phyloP scores from a whole-genome alignment of 2,888 invertebrate species.

The Ochropacha duplaris region DNA sequence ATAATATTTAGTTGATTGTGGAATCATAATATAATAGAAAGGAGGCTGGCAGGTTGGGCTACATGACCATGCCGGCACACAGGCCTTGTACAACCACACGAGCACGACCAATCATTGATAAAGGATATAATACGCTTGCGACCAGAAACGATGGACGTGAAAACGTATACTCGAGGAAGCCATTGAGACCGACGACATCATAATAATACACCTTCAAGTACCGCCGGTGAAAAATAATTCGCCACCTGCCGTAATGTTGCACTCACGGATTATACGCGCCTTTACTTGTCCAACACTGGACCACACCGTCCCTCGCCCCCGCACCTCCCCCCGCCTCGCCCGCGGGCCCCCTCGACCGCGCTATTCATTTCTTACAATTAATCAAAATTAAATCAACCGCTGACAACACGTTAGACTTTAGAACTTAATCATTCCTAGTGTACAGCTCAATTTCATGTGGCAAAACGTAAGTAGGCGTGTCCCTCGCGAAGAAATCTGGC shows the following conservation, averaged over 20 bases:
- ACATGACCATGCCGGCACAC: conserved; percentile 9
- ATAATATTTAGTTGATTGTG: neutral
- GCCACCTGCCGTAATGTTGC: conserved; percentile 20
- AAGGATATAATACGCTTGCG: conserved; percentile 51
- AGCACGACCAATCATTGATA: conserved; percentile 52
- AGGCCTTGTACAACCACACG: too few species aligned
- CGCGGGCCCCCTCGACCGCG: conserved; percentile 33
- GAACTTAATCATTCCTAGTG: conserved; percentile 33
- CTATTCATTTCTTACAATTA: conserved; percentile 82
- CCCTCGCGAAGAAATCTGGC: conserved; percentile 81
- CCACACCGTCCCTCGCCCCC: conserved; percentile 18
- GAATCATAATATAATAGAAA: neutral
- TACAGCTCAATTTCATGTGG: conserved; percentile 50
- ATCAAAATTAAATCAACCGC: conserved; percentile 79
- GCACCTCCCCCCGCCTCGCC: conserved; percentile 22
- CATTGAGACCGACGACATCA: neutral
- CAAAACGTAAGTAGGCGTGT: conserved; percentile 63
- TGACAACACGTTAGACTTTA: conserved; percentile 37
- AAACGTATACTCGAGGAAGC: neutral
- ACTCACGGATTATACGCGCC: conserved; percentile 6
- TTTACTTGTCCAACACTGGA: conserved; percentile 20
- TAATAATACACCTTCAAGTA: neutral
- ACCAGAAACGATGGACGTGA: conserved; percentile 21
- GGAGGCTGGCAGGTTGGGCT: conserved; percentile 21
- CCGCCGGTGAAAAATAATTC: conserved; percentile 8